These are phyloP conservation scores for Neotragus pygmaeus DNA, from an alignment of 2,113 vertebrate species.

Conservation along the genomic window DNA sequence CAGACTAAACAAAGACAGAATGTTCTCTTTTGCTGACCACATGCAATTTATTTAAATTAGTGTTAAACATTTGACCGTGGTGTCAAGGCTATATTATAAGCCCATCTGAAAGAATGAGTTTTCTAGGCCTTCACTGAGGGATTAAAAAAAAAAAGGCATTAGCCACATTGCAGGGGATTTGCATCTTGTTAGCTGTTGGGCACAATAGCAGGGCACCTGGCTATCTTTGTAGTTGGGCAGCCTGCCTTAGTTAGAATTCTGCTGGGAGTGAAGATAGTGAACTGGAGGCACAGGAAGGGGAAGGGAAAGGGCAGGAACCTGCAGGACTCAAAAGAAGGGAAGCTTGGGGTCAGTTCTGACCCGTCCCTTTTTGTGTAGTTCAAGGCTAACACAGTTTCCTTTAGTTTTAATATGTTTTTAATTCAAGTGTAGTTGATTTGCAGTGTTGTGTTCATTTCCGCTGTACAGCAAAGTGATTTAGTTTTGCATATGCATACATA, in stretches of 20 bases:
- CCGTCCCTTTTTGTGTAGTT: background rate
- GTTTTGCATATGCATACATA: background rate
- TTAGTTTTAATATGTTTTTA: background rate
- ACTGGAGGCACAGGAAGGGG: background rate
- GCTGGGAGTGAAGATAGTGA: background rate
- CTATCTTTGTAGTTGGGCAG: background rate
- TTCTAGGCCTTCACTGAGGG: conserved; percentile 4
- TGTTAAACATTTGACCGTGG: background rate
- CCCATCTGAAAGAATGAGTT: background rate
- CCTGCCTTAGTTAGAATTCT: background rate
- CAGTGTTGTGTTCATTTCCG: background rate
- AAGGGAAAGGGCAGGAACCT: background rate
- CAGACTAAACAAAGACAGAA: conserved; percentile 58
- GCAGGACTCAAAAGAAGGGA: background rate
- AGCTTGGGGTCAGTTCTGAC: background rate
- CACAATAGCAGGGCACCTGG: background rate
- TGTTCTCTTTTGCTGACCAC: conserved; percentile 25
- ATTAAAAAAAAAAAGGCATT: conserved; percentile 9
- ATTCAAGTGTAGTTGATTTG: background rate
- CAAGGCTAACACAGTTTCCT: background rate
- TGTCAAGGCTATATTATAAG: background rate
- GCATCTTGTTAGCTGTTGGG: conserved; percentile 35
- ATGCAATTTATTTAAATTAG: conserved; percentile 59
- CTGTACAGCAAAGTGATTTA: background rate
- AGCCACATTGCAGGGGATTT: conserved; percentile 44